Evolutionary conservation across 2,113 vertebrate genomes (phyloP).

Genomic region (Nerophis ophidion): DNA sequence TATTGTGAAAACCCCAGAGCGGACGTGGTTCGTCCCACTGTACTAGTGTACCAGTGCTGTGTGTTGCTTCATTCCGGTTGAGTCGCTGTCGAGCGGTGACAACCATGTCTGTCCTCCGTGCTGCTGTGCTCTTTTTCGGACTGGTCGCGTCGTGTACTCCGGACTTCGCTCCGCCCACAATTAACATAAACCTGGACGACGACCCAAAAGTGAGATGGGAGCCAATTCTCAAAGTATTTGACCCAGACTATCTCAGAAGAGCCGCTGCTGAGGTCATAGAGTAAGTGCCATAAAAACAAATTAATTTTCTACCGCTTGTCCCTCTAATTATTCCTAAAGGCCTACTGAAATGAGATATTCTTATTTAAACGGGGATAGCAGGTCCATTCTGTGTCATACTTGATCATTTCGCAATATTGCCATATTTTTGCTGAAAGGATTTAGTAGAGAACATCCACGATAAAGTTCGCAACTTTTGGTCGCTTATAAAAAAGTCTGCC

Average conservation of each 20-base stretch:
- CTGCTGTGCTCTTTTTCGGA: constrained; percentile 16
- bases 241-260: constrained; percentile 48
- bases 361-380: too few species aligned
- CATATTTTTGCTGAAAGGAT: too few species aligned
- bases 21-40: constrained; percentile 5
- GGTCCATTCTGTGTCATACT: too few species aligned
- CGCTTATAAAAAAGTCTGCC: too few species aligned
- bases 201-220: constrained; percentile 58
- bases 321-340: too few species aligned
- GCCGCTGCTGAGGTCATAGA: constrained; percentile 63
- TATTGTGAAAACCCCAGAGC: not conserved
- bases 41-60: not conserved
- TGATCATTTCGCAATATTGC: too few species aligned
- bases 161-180: constrained; percentile 42
- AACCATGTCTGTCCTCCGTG: not conserved
- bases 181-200: constrained; percentile 66
- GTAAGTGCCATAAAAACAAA: constrained; percentile 47
- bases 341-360: too few species aligned
- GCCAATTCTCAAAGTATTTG: constrained; percentile 47
- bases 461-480: too few species aligned
- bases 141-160: constrained; percentile 9
- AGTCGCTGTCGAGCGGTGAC: too few species aligned
- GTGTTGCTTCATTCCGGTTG: not conserved
- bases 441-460: too few species aligned
- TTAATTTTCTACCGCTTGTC: not conserved